phyloP scores from a whole-genome alignment of 1,140 invertebrate species.

The Wiebesia pumilae region DNA sequence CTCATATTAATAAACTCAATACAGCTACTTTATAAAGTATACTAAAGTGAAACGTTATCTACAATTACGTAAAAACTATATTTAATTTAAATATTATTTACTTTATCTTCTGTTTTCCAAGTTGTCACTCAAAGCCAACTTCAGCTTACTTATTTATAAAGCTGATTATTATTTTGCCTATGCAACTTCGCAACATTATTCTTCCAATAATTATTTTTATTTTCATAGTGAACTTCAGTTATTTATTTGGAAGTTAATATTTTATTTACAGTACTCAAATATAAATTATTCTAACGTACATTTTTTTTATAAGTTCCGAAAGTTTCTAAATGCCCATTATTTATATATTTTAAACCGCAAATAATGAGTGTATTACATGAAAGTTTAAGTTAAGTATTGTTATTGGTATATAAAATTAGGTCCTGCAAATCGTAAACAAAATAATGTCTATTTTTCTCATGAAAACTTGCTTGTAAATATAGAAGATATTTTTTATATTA shows the following conservation, averaged over 20 bases:
- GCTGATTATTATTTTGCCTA: background rate
- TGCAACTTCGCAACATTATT: background rate
- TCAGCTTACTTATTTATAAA: background rate
- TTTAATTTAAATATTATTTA: no score
- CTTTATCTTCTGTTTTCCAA: background rate
- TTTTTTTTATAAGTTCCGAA: background rate
- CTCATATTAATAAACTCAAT: no score
- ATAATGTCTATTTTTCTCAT: background rate
- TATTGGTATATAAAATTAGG: background rate
- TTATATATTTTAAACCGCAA: background rate
- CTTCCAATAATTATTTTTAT: background rate
- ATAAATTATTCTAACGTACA: background rate
- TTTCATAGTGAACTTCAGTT: background rate
- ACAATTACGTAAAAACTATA: no score
- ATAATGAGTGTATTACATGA: no score
- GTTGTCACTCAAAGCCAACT: background rate
- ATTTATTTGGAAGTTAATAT: background rate
- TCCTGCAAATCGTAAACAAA: background rate
- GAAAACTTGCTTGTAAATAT: background rate
- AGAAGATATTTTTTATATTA: background rate
- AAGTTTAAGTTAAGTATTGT: no score
- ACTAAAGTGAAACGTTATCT: no score
- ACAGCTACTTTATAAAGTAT: no score
- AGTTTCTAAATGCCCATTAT: background rate
- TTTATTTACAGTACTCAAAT: background rate